Percentiles rank a stretch among this genome's conserved stretches.
These are phyloP conservation scores for Dicerorhinus sumatrensis DNA, from an alignment of 2,113 vertebrate genomes.

Conservation along the genomic window DNA sequence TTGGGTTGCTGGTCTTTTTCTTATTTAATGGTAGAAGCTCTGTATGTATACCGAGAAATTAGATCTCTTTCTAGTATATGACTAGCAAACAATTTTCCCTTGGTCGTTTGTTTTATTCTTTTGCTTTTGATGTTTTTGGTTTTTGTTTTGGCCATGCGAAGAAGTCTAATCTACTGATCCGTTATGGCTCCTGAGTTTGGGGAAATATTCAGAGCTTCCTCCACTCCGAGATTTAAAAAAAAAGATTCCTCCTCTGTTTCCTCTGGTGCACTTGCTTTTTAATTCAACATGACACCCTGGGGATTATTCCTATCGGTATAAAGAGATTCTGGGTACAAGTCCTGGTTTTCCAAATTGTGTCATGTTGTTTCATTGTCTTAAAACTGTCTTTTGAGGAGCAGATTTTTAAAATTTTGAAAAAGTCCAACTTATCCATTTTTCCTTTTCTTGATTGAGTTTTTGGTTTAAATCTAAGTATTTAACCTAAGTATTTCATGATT, in stretches of 20 bases:
- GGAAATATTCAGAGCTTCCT: background rate
- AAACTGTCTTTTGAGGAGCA: background rate
- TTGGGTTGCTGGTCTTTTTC: background rate
- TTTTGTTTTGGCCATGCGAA: background rate
- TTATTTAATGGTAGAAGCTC: background rate
- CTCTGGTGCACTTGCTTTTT: background rate
- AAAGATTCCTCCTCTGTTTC: background rate
- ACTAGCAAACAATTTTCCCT: background rate
- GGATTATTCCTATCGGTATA: background rate
- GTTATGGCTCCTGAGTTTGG: background rate
- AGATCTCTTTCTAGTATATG: background rate
- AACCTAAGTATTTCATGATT: background rate
- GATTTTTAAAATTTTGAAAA: background rate
- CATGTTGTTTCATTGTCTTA: background rate
- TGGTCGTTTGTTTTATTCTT: background rate
- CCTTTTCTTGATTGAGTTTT: background rate
- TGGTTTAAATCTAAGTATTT: background rate
- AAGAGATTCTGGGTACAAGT: background rate
- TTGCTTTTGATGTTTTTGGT: background rate
- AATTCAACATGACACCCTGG: background rate
- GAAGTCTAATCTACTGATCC: background rate
- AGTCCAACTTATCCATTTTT: background rate
- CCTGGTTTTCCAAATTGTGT: slow-evolving; percentile 6
- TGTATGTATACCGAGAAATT: background rate
- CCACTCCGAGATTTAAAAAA: background rate